phyloP scores from a whole-genome alignment of 2,797 vertebrate genomes.

The Pelodytes ibericus region DNA sequence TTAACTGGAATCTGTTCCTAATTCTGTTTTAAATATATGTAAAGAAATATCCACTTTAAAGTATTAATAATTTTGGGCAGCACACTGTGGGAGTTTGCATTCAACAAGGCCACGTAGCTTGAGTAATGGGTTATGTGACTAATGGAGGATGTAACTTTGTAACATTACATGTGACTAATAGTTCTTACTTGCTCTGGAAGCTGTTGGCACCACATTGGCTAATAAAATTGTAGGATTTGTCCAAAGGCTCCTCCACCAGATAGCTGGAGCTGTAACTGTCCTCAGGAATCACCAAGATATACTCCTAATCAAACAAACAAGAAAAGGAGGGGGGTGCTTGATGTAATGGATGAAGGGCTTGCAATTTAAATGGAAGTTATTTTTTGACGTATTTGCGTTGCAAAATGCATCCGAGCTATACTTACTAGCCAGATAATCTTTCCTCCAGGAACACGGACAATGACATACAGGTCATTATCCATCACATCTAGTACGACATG shows the following conservation, averaged over 20 bases:
- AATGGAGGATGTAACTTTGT: no score
- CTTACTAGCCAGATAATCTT: constrained; percentile 91
- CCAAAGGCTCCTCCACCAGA: constrained; percentile 87
- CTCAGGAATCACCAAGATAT: constrained; percentile 89
- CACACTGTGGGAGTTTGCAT: no score
- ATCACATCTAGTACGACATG: constrained; percentile 88
- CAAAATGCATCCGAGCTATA: neutral
- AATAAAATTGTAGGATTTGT: constrained; percentile 96
- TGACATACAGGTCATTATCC: constrained; percentile 83
- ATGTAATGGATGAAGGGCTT: neutral
- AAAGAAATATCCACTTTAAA: no score
- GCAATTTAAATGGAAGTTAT: no score
- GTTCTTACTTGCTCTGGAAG: constrained; percentile 85
- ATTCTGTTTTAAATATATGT: no score
- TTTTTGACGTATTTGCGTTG: no score
- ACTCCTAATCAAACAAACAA: constrained; percentile 75
- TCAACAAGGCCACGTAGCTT: no score
- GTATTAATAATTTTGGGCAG: no score
- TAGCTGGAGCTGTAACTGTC: constrained; percentile 81
- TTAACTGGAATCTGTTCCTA: no score
- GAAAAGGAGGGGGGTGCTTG: neutral
- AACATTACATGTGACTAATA: no score
- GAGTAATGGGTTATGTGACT: no score
- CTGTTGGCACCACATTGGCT: constrained; percentile 88
- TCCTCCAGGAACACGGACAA: constrained; percentile 82